Percentiles rank a stretch among this genome's conserved stretches.
phyloP scores from a whole-genome alignment of 2,888 invertebrate genomes.

The Odontocolon sp. region DNA sequence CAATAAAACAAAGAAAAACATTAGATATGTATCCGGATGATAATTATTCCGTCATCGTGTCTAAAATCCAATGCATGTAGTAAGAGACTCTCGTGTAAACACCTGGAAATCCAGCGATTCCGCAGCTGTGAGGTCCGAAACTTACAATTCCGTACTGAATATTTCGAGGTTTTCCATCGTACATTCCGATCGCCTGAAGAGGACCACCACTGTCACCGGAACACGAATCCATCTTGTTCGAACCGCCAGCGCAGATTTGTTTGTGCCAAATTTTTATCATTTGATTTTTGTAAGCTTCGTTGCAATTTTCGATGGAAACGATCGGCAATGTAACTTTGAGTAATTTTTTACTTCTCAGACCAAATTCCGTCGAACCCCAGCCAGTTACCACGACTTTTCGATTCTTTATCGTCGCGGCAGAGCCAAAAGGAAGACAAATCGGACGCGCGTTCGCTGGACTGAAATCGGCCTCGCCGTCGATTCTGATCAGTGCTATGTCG shows the following conservation, averaged over 20 bases:
- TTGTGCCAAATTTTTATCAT: constrained; percentile 52
- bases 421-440: constrained; percentile 68
- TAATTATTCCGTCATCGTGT: constrained; percentile 58
- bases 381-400: constrained; percentile 62
- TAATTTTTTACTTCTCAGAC: constrained; percentile 51
- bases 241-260: constrained; percentile 73
- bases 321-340: constrained; percentile 61
- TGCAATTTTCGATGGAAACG: constrained; percentile 53
- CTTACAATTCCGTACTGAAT: constrained; percentile 70
- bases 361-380: constrained; percentile 68
- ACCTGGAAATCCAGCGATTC: constrained; percentile 59
- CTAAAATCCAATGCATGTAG: constrained; percentile 67
- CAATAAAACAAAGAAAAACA: no score
- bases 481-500: constrained; percentile 69
- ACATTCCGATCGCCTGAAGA: constrained; percentile 62
- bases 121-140: constrained; percentile 68
- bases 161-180: constrained; percentile 49
- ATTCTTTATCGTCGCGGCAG: not conserved
- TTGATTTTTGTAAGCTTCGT: constrained; percentile 47
- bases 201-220: constrained; percentile 73
- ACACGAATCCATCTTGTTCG: constrained; percentile 64
- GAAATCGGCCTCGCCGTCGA: constrained; percentile 59
- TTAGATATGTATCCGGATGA: no score
- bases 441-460: constrained; percentile 62
- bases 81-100: constrained; percentile 67